phyloP scores from a whole-genome alignment of 2,113 vertebrate species.

The Haliaeetus leucogaster region DNA sequence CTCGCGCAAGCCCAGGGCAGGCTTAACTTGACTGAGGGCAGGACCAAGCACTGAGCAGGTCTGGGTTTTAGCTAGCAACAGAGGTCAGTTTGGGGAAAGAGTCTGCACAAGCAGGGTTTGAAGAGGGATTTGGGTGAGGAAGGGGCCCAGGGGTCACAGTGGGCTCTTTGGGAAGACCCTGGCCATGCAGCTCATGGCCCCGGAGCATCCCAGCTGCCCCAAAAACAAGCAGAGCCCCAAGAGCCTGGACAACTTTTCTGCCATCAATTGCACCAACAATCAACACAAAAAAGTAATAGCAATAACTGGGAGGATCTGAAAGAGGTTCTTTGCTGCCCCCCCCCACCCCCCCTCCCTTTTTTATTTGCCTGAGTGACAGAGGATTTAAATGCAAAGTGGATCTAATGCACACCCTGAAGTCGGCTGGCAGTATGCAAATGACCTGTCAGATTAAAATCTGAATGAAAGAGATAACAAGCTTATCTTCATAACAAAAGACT shows the following conservation, averaged over 20 bases:
- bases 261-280: not conserved
- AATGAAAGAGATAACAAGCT: conserved; percentile 76
- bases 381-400: conserved; percentile 72
- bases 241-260: not conserved
- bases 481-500: conserved; percentile 83
- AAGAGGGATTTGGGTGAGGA: not conserved
- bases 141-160: not conserved
- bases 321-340: conserved; percentile 11
- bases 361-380: conserved; percentile 62
- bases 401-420: conserved; percentile 72
- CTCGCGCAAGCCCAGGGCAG: not conserved
- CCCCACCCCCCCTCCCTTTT: not conserved
- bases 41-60: not conserved
- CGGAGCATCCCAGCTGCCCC: not conserved
- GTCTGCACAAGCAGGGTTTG: not conserved
- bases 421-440: conserved; percentile 75
- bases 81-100: not conserved
- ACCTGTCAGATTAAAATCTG: conserved; percentile 78
- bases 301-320: conserved; percentile 30
- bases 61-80: not conserved
- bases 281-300: not conserved
- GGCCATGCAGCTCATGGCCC: not conserved
- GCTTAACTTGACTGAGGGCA: not conserved
- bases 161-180: not conserved
- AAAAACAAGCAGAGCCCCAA: not conserved